phyloP scores from a whole-genome alignment of 2,888 invertebrate species.

The Linyphia triangularis region DNA sequence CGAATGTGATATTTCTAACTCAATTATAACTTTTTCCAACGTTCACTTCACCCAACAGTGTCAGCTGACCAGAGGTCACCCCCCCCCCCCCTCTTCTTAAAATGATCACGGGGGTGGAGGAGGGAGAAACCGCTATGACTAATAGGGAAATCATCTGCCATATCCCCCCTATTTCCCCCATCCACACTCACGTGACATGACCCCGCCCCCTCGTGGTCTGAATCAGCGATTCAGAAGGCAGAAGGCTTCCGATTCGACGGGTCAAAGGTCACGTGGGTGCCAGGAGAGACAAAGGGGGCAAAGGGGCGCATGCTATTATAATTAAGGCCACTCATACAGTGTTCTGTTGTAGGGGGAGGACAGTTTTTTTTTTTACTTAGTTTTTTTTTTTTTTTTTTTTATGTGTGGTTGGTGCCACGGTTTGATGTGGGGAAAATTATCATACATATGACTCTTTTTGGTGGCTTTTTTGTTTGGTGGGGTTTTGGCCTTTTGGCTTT shows the following conservation, averaged over 20 bases:
- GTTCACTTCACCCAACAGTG: neutral
- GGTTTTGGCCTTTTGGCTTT: neutral
- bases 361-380: too few relatives aligned
- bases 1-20: too few relatives aligned
- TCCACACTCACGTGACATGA: neutral
- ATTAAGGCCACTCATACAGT: conserved; percentile 44
- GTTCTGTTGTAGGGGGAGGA: neutral
- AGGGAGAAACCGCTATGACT: conserved; percentile 44
- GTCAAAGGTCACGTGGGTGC: conserved; percentile 66
- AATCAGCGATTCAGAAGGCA: conserved; percentile 62
- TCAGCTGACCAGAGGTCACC: neutral
- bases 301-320: conserved; percentile 36
- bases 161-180: conserved; percentile 4
- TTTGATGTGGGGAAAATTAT: conserved; percentile 36
- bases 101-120: too few relatives aligned
- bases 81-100: neutral
- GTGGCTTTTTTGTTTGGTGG: neutral
- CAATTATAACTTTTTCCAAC: too few relatives aligned
- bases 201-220: conserved; percentile 51
- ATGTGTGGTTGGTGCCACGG: conserved; percentile 16
- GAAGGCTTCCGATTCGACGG: conserved; percentile 59
- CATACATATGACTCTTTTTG: conserved; percentile 59
- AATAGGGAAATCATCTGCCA: conserved; percentile 59
- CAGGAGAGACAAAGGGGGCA: neutral
- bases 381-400: too few relatives aligned